These are phyloP conservation scores for Falco biarmicus DNA, from an alignment of 2,797 vertebrate species.

Conservation along the genomic window DNA sequence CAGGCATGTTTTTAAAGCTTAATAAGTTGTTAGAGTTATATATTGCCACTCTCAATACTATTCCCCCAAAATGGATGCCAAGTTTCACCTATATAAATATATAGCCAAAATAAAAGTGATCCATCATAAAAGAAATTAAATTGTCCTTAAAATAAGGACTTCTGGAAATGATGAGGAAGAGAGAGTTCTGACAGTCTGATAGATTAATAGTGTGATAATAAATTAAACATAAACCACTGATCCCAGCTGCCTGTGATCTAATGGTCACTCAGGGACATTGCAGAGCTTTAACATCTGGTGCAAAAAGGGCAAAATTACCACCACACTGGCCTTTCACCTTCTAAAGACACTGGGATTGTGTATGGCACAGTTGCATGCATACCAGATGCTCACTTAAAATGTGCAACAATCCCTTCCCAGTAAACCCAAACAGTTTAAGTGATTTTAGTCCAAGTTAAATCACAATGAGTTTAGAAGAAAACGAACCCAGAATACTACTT, in stretches of 20 bases:
- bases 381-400: constrained; percentile 33
- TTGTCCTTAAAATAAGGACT: not conserved
- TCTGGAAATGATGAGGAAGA: constrained; percentile 37
- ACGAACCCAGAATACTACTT: not conserved
- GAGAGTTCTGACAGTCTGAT: constrained; percentile 30
- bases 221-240: constrained; percentile 69
- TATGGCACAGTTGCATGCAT: not conserved
- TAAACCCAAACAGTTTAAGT: not conserved
- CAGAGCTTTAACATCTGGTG: constrained; percentile 68
- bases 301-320: constrained; percentile 69
- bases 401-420: not conserved
- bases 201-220: constrained; percentile 63
- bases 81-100: not conserved
- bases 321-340: constrained; percentile 66
- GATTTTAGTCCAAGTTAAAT: not conserved
- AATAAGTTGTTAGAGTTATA: not conserved
- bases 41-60: not conserved
- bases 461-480: not conserved
- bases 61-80: not conserved
- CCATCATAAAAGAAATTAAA: constrained; percentile 10
- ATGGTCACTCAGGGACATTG: constrained; percentile 61
- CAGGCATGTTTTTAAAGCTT: not conserved
- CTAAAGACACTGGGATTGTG: constrained; percentile 34
- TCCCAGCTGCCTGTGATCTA: constrained; percentile 48
- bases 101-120: constrained; percentile 13